Evolutionary conservation across 2,797 vertebrate genomes (phyloP), one percentile per base, ranked within the genome.

Genomic region (Falco rusticolus): DNA sequence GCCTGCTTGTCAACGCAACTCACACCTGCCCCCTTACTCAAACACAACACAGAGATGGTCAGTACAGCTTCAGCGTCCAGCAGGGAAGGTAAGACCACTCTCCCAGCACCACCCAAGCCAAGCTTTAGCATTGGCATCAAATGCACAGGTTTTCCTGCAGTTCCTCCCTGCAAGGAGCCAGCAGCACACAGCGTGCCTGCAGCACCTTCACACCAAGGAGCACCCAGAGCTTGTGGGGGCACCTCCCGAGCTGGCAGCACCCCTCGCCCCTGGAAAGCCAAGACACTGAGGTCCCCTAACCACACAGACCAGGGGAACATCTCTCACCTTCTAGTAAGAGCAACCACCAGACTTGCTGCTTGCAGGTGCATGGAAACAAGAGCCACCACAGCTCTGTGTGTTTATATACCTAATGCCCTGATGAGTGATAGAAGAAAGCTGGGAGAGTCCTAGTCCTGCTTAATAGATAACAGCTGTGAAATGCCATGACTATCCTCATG

Each of bases 281-380:
- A 50, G 9, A 12, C 1, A 6, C 0, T 0, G 3, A 43, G 11
- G 2, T 19, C 54, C 11, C 14, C 41, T 11, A 10, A 2, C 13
- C 20, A 31, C 0, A 1, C 24, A 45, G 5, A 33, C 9, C 4
- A 10, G 2, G 0, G 2, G 5, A 50, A 29, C 31, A n/a, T 41
- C 1, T 13, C 28, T 17, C 2, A 24, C 5, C 21, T 28, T 25
- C 33, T 11, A 31, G 0, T 8, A 21, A 31, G 8, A 78, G 24
- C 31, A 51, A 16, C n/a, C 12, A 61, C 33, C 22, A 60, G 7
- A 11, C 5, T 1, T 5, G 0, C 5, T 28, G 1, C n/a, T 24
- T 34, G 2, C n/a, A 72, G 18, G 18, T 22, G 4, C 24, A 16
- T 8, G 4, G n/a, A 56, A 87, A 51, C 5, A 57, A 51, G 48